Base-by-base conservation (phyloP, 92 coral and sea anemone genomes). In the Phenganax marumi region DNA sequence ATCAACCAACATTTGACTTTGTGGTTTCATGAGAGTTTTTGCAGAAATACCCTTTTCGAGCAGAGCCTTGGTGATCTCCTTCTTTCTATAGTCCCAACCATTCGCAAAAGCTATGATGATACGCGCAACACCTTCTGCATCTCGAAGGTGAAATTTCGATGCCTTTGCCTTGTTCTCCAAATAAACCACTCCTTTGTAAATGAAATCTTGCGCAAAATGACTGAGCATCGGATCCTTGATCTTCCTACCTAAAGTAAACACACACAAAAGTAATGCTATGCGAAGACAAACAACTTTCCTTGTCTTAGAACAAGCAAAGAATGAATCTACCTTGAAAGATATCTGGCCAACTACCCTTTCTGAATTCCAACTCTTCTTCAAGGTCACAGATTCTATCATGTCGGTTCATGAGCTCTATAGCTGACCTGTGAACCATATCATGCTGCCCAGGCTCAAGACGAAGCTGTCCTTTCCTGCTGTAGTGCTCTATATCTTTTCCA, bases 141-240 rank as follows among this genome's bases (percentile, higher is more conserved):
- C 88, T 53, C 96, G 90, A 22, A 95, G 92, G 23, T 93, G 91
- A 50, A 97, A 96, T 85, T 91, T 90, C 90, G 90, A 91, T 43
- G 97, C 99, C 21, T 92, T 97, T 25, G 97, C 99, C 21, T 96
- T 97, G 3, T 90, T 87, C 76, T 96, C 99, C 10, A 96, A 65
- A 18, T 90, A 63, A 8, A 96, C 99, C 54, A 96, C 97, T 2
- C 99, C 99, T 70, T 92, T 96, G 92, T 92, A 96, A 50, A 96
- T 91, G 83, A 90, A 96, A 61, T 96, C 97, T 79, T 96, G 99
- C 19, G 99, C 93, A 72, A 87, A 91, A 53, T 84, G 86, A 71
- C 99, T 91, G 75, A 81, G 87, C 99, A 92, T 96, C 8, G 97
- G 93, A 66, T 96, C 96, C 75, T 96, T 96, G 23, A 64, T 33